Evolutionary conservation across 1,140 invertebrate genomes (phyloP).

Genomic region (Phocides pigmalion): DNA sequence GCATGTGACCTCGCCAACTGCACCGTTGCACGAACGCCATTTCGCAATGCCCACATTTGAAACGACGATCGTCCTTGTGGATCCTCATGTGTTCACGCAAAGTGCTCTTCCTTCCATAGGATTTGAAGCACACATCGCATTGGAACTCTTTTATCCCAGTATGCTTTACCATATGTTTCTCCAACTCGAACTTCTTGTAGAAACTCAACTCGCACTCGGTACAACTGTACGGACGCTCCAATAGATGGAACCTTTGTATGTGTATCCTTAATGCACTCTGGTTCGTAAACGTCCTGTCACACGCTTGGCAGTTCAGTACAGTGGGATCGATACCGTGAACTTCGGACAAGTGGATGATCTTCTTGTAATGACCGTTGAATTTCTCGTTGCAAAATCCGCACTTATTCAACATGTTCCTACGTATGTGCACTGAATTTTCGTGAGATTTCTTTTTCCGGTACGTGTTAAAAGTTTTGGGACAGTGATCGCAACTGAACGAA

Average conservation of each 20-base stretch:
- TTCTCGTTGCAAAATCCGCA: constrained; percentile 39
- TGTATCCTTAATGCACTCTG: constrained; percentile 32
- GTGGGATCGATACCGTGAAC: constrained; percentile 37
- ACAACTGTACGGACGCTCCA: constrained; percentile 44
- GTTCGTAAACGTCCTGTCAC: constrained; percentile 39
- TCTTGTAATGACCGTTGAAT: constrained; percentile 37
- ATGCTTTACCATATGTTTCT: constrained; percentile 53
- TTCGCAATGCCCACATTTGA: constrained; percentile 54
- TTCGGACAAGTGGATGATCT: constrained; percentile 38
- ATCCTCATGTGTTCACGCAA: constrained; percentile 68
- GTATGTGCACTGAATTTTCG: constrained; percentile 32
- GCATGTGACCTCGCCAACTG: constrained; percentile 45
- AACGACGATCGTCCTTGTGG: constrained; percentile 51
- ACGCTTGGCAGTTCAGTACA: constrained; percentile 42
- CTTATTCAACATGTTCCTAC: constrained; percentile 21
- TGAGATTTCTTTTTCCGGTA: constrained; percentile 33
- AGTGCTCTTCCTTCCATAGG: constrained; percentile 65
- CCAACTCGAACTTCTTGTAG: constrained; percentile 36
- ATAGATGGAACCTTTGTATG: constrained; percentile 43
- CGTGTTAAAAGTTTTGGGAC: constrained; percentile 39
- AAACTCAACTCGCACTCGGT: constrained; percentile 51
- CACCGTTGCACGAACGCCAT: constrained; percentile 55
- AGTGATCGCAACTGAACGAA: constrained; percentile 30
- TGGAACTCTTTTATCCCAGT: constrained; percentile 43
- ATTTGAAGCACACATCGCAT: constrained; percentile 68